These are phyloP conservation scores for Resseliella maxima DNA, from an alignment of 2,888 invertebrate species.

Conservation along the genomic window DNA sequence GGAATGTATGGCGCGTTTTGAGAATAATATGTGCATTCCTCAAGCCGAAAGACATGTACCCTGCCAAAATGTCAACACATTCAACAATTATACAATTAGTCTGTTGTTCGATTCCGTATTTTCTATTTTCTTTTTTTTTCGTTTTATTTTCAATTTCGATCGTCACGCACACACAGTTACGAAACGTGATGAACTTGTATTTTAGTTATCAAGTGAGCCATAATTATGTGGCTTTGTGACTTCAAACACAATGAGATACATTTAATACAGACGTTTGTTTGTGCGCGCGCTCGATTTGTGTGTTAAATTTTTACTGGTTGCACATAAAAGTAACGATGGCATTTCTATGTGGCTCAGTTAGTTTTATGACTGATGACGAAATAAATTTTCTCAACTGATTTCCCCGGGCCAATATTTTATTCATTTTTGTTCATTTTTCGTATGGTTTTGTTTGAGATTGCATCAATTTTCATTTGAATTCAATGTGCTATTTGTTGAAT, in stretches of 20 bases:
- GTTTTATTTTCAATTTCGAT: background rate
- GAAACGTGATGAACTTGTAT: background rate
- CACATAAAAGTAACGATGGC: slow-evolving; percentile 21
- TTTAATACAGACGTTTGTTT: background rate
- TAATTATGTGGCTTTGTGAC: background rate
- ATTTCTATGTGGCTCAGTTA: slow-evolving; percentile 5
- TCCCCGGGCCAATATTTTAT: background rate
- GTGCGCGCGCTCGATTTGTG: too few species aligned
- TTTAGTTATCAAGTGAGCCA: background rate
- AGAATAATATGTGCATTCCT: background rate
- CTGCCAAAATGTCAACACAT: slow-evolving; percentile 47
- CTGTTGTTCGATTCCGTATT: background rate
- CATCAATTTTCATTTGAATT: slow-evolving; percentile 29
- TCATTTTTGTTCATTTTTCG: too few species aligned
- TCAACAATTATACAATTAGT: slow-evolving; percentile 33
- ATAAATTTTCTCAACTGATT: slow-evolving; percentile 9
- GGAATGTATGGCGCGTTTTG: background rate
- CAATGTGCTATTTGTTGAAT: background rate
- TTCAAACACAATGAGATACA: slow-evolving; percentile 3
- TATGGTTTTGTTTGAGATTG: background rate
- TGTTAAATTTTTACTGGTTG: background rate
- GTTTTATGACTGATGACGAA: slow-evolving; percentile 27
- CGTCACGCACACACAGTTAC: background rate
- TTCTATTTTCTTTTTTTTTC: background rate
- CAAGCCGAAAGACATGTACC: background rate